Percentiles rank a stretch among this genome's conserved stretches.
phyloP scores from a whole-genome alignment of 2,888 invertebrate genomes.

The Trimorus sp. region DNA sequence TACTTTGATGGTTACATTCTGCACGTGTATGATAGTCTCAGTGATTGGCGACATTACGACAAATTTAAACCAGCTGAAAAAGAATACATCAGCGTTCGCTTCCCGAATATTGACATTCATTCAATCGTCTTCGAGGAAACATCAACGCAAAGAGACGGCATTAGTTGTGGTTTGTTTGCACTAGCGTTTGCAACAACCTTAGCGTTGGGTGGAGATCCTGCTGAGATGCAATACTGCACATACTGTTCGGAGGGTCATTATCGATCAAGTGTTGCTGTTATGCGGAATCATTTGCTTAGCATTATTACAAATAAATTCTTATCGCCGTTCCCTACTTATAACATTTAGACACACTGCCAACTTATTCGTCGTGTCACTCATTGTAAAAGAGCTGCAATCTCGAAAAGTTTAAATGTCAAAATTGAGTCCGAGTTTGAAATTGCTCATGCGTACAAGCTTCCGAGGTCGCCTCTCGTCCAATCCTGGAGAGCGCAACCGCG shows the following conservation, averaged over 20 bases:
- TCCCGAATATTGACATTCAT: background rate
- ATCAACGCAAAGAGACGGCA: background rate
- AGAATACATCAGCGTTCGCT: background rate
- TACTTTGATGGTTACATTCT: constrained; percentile 4
- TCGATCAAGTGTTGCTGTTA: background rate
- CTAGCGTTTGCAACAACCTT: background rate
- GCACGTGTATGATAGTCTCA: constrained; percentile 6
- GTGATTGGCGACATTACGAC: background rate
- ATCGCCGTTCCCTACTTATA: too few species aligned
- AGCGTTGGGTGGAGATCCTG: background rate
- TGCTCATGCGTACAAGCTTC: constrained; percentile 18
- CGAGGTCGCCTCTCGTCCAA: background rate
- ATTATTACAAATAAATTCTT: background rate
- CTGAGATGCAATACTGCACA: background rate
- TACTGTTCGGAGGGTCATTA: too few species aligned
- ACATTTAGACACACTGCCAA: too few species aligned
- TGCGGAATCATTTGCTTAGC: background rate
- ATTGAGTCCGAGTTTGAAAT: too few species aligned
- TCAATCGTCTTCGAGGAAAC: background rate
- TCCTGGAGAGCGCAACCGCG: constrained; percentile 10
- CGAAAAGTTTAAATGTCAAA: too few species aligned
- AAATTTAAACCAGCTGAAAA: background rate
- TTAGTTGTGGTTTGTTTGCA: constrained; percentile 3
- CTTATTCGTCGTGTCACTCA: too few species aligned
- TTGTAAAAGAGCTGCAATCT: too few species aligned